Conservation (phyloP, 2,797 vertebrate genomes). For the Miichthys miiuy region DNA sequence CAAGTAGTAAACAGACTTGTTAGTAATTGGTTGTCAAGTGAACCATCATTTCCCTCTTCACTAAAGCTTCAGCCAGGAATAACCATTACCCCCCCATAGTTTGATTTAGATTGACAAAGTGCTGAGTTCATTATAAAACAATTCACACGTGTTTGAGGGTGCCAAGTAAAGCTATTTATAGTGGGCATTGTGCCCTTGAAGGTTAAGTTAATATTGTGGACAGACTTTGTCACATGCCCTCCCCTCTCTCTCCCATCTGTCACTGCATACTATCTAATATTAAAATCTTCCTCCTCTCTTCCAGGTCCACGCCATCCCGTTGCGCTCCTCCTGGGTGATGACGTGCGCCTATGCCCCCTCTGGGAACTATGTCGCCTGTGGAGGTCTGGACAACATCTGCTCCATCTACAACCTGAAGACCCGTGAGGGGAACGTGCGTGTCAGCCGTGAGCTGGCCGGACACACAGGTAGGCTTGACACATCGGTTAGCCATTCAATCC, state of each 20-base stretch:
- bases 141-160: constrained; percentile 37
- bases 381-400: constrained; percentile 98
- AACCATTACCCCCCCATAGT: not conserved
- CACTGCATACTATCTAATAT: constrained; percentile 54
- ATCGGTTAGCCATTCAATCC: not conserved
- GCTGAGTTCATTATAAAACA: constrained; percentile 36
- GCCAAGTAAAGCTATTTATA: constrained; percentile 59
- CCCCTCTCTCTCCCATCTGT: constrained; percentile 54
- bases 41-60: not conserved
- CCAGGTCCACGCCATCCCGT: constrained; percentile 96
- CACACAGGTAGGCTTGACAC: constrained; percentile 91
- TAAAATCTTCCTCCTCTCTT: constrained; percentile 49
- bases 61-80: constrained; percentile 1
- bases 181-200: constrained; percentile 59
- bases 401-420: constrained; percentile 99
- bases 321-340: constrained; percentile 99
- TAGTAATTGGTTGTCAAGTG: not conserved
- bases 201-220: constrained; percentile 57
- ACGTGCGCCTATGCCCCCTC: constrained; percentile 98
- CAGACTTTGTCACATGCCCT: constrained; percentile 51
- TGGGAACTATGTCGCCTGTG: constrained; percentile 98
- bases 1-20: not conserved
- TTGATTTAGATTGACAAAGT: constrained; percentile 22
- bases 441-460: constrained; percentile 97
- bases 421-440: constrained; percentile 97